Base-by-base conservation (phyloP, 2,113 vertebrate species). In the Chloropsis cyanopogon region DNA sequence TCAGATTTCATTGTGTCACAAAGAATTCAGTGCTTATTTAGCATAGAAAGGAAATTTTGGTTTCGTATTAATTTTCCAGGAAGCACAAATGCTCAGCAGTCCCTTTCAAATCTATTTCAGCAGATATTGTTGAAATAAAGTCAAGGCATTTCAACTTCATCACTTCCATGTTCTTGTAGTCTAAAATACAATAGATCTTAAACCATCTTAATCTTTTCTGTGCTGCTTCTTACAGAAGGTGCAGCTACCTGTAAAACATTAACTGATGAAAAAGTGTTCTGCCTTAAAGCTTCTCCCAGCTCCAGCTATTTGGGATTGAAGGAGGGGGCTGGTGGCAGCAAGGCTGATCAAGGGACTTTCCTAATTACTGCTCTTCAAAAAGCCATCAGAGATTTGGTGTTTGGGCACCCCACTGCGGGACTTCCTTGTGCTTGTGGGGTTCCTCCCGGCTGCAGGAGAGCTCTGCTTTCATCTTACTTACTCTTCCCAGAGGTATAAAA, bases 381-480 rank as follows among this genome's bases (percentile, higher is more conserved):
- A 95, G 31, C 59, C 50, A 19, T 90, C 49, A 37, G 49, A 89
- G 35, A 35, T 84, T 65, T 1, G 1, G 17, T 59, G 52, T 87
- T 84, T 16, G 21, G 64, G 56, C 47, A 78, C 37, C 47, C 50
- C 1, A 2, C 59, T 70, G 66, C 2, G 29, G 71, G 46, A 77
- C 29, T 85, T 79, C 50, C 59, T 80, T 1, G 1, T 69, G 56
- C 71, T 83, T 12, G 3, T 79, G 39, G 72, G 47, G 35, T 66
- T 90, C 59, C 59, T 73, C 9, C n/a, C 35, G 20, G 28, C 69
- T 71, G 8, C 42, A 64, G 60, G n/a, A 86, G n/a, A 82, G 47
- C 29, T 86, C 47, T 88, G 66, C 61, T 94, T 88, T 90, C 47
- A 50, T 73, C 60, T 93, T 90, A 71, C 71, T 86, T 86, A 93